Evolutionary conservation across 2,797 vertebrate genomes (phyloP).

Genomic region (Scarus forsteni): DNA sequence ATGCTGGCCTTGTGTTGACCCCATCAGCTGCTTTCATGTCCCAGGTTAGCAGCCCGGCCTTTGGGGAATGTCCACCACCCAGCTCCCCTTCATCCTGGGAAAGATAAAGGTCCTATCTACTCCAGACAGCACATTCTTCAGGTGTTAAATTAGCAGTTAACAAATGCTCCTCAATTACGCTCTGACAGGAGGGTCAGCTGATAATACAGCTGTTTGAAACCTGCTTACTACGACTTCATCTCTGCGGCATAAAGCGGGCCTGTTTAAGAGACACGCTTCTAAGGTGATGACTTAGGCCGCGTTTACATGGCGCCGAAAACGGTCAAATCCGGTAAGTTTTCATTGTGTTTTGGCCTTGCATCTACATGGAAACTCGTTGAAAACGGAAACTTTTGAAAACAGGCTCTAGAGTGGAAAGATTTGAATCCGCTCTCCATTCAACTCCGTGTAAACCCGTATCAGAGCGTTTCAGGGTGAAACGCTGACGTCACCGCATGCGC

Average conservation of each 20-base stretch:
- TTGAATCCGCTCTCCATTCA: too few species aligned
- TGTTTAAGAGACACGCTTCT: background rate
- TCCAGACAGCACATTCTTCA: conserved; percentile 21
- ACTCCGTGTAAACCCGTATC: too few species aligned
- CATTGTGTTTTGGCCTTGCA: too few species aligned
- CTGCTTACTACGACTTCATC: background rate
- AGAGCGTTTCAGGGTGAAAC: too few species aligned
- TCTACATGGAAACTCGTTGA: too few species aligned
- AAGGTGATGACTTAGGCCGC: background rate
- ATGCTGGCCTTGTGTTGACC: conserved; percentile 55
- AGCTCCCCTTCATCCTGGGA: conserved; percentile 45
- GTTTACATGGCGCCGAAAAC: too few species aligned
- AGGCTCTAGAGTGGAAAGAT: too few species aligned
- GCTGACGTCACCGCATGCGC: too few species aligned
- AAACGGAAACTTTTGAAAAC: too few species aligned
- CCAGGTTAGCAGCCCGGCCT: conserved; percentile 48
- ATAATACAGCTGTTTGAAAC: conserved; percentile 32
- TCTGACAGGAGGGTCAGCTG: conserved; percentile 10
- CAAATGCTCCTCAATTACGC: conserved; percentile 41
- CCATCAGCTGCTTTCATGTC: conserved; percentile 44
- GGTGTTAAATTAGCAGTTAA: conserved; percentile 60
- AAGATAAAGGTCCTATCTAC: conserved; percentile 60
- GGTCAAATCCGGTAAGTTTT: too few species aligned
- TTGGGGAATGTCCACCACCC: conserved; percentile 54
- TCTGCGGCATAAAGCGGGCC: background rate